phyloP scores from a whole-genome alignment of 2,113 vertebrate genomes.

The Litocranius walleri region DNA sequence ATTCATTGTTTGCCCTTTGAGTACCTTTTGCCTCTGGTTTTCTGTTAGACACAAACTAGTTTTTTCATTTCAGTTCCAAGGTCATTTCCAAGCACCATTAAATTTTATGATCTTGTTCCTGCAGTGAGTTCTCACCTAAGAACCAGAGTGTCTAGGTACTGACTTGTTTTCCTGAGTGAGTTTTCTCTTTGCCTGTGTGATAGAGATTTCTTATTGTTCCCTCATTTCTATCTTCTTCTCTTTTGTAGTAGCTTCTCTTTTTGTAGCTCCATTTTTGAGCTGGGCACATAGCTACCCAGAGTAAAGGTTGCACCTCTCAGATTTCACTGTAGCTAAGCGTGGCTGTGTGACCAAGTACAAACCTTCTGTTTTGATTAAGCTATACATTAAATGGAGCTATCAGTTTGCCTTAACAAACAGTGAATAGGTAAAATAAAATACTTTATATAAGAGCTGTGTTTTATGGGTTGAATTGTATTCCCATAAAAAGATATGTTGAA shows the following conservation, averaged over 20 bases:
- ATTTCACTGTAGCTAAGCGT: conserved; percentile 8
- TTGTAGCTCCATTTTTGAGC: conserved; percentile 28
- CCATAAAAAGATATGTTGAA: neutral
- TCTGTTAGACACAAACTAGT: conserved; percentile 18
- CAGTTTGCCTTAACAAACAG: neutral
- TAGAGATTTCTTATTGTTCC: neutral
- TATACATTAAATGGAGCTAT: neutral
- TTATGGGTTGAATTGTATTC: neutral
- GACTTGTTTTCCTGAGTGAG: conserved; percentile 18
- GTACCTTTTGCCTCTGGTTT: conserved; percentile 34
- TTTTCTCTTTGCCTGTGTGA: conserved; percentile 7
- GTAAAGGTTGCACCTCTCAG: neutral
- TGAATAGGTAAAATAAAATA: conserved; percentile 29
- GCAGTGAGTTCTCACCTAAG: neutral
- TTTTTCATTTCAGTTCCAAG: conserved; percentile 22
- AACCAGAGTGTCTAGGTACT: neutral
- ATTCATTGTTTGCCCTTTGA: neutral
- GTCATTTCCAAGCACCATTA: conserved; percentile 17
- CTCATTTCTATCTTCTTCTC: neutral
- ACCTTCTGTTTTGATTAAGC: conserved; percentile 7
- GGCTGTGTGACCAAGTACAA: neutral
- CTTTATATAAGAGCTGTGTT: neutral
- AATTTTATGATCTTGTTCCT: conserved; percentile 37
- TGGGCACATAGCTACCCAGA: neutral
- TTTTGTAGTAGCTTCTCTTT: neutral